Base-by-base conservation (phyloP, 2,888 invertebrate genomes). In the Mythimna impura region DNA sequence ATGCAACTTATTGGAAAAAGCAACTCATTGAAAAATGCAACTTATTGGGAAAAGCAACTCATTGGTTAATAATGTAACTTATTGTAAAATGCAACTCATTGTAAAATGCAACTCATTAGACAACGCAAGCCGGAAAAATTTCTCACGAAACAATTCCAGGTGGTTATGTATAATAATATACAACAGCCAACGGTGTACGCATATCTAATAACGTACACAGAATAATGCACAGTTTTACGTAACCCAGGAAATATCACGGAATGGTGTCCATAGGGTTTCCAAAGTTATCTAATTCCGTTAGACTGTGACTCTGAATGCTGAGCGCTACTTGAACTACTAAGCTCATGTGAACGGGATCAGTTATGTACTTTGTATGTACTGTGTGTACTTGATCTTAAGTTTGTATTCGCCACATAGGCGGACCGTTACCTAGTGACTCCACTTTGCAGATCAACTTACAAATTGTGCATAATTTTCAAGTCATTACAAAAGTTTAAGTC, bases 231-330 rank as follows among this genome's bases (percentile, higher is more conserved):
- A 60, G 0, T 55, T 66, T 81, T 80, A 74, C 52, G 20, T 76
- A 84, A 82, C 36, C 30, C 8, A 30, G 73, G 66, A 76, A 72
- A 74, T 69, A 47, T 66, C 20, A 69, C 66, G 34, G 60, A 70
- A 68, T 63, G 36, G 63, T 71, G 40, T 74, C 63, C 60, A 72
- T 63, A 30, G 47, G 20, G 50, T 65, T 73, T 78, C 54, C 70
- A 66, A 75, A 70, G 72, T 82, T 78, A 82, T 70, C 73, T 83
- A 81, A 83, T 58, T 34, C 62, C 34, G 55, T 57, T 58, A 70
- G 69, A 10, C 50, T 30, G 52, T 52, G 55, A 34, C 40, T 34
- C n/a, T 61, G 83, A 62, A 83, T 83, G 47, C 54, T 73, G 79
- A 83, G 36, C 34, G 43, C 57, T 36, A 34, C 57, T 47, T 50